Conservation (phyloP, 53 echinoderm and acorn worm species). For the Antedon mediterranea region DNA sequence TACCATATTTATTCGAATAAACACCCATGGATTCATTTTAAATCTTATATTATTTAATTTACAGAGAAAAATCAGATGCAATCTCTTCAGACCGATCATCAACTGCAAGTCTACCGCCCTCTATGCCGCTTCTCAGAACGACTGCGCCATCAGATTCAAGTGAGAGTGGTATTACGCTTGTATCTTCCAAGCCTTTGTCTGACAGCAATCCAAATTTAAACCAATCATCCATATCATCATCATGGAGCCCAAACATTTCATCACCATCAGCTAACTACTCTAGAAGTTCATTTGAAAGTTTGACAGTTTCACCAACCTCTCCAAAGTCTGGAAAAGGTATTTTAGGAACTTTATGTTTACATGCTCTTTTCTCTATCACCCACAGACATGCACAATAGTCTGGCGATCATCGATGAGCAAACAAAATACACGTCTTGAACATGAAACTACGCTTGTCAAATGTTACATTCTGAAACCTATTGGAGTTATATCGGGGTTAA, state of each 20-base stretch:
- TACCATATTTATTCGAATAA: no score
- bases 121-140: conserved; percentile 82
- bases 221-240: neutral
- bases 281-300: neutral
- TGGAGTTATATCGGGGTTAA: no score
- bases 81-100: conserved; percentile 38
- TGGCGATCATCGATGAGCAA: no score
- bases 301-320: neutral
- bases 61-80: conserved; percentile 18
- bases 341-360: no score
- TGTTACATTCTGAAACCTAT: no score
- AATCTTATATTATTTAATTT: neutral
- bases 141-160: conserved; percentile 31
- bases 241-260: neutral
- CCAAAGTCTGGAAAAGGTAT: neutral
- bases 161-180: conserved; percentile 47
- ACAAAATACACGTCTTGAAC: no score
- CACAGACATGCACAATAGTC: no score
- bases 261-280: neutral
- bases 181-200: conserved; percentile 32
- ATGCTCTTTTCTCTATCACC: no score
- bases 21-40: no score
- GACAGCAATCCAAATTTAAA: conserved; percentile 2
- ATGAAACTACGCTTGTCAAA: no score
- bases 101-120: conserved; percentile 31